phyloP scores from a whole-genome alignment of 2,888 invertebrate species.

The Epirrita christyi region DNA sequence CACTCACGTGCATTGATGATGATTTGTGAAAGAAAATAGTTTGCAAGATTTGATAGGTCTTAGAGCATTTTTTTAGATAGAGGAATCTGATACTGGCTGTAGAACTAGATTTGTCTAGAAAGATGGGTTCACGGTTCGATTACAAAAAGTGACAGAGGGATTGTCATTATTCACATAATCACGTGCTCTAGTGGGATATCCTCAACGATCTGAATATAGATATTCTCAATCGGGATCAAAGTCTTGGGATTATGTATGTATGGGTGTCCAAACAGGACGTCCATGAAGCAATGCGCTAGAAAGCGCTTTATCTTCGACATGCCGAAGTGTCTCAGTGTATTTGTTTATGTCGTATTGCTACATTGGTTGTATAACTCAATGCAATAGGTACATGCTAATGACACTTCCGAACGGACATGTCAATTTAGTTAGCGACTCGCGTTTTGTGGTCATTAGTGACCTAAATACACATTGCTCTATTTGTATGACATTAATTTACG shows the following conservation, averaged over 20 bases:
- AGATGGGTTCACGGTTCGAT: too few species aligned
- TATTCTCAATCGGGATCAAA: too few species aligned
- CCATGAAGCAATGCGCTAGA: slow-evolving; percentile 54
- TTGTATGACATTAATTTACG: neutral
- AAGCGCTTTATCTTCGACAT: slow-evolving; percentile 66
- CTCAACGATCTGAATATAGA: too few species aligned
- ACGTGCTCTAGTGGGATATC: too few species aligned
- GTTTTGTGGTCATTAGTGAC: slow-evolving; percentile 24
- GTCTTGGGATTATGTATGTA: neutral
- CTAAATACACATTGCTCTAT: slow-evolving; percentile 15
- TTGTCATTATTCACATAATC: too few species aligned
- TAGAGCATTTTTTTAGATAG: too few species aligned
- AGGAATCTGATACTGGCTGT: too few species aligned
- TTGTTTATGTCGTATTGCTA: slow-evolving; percentile 49
- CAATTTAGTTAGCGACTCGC: slow-evolving; percentile 53
- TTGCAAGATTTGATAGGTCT: too few species aligned
- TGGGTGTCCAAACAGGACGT: neutral
- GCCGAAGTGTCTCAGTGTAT: slow-evolving; percentile 59
- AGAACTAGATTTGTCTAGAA: too few species aligned
- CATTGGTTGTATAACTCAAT: slow-evolving; percentile 67
- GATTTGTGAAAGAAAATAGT: too few species aligned
- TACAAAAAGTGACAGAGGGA: too few species aligned
- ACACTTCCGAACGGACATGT: slow-evolving; percentile 77
- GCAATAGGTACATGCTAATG: slow-evolving; percentile 71
- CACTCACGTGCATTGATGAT: too few species aligned